phyloP scores from a whole-genome alignment of 2,888 invertebrate genomes.

The Tetropium fuscum region DNA sequence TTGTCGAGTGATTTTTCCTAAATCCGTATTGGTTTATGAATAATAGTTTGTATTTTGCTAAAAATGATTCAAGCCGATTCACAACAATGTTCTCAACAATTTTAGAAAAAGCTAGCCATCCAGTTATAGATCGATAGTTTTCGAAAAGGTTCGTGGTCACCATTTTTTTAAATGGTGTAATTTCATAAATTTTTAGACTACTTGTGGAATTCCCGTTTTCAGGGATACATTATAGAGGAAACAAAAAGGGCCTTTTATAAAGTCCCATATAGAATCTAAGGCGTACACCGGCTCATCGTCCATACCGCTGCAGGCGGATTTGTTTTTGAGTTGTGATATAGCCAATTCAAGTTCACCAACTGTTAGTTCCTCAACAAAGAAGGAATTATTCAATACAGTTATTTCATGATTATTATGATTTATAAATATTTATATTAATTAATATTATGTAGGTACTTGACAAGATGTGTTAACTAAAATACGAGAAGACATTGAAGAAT shows the following conservation, averaged over 20 bases:
- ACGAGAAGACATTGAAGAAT: too few relatives aligned
- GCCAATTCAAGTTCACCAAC: too few relatives aligned
- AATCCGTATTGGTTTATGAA: not conserved
- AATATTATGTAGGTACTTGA: too few relatives aligned
- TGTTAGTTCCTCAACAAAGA: not conserved
- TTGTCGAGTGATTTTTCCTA: too few relatives aligned
- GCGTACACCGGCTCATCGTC: not conserved
- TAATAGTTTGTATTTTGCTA: not conserved
- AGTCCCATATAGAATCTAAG: not conserved
- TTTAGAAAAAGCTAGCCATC: too few relatives aligned
- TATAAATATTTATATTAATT: too few relatives aligned
- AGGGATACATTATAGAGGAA: not conserved
- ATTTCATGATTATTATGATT: too few relatives aligned
- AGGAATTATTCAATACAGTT: not conserved
- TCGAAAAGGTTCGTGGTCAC: not conserved
- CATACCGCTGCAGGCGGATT: not conserved
- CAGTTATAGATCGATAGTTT: not conserved
- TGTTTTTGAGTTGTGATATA: too few relatives aligned
- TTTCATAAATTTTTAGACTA: not conserved
- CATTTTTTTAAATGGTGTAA: not conserved
- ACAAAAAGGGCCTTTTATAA: not conserved
- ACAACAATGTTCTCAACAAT: not conserved
- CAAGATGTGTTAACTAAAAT: too few relatives aligned
- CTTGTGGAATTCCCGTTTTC: not conserved
- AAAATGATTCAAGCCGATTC: not conserved